These are phyloP conservation scores for Podarcis cretensis DNA, from an alignment of 2,113 vertebrate genomes.

Conservation along the genomic window DNA sequence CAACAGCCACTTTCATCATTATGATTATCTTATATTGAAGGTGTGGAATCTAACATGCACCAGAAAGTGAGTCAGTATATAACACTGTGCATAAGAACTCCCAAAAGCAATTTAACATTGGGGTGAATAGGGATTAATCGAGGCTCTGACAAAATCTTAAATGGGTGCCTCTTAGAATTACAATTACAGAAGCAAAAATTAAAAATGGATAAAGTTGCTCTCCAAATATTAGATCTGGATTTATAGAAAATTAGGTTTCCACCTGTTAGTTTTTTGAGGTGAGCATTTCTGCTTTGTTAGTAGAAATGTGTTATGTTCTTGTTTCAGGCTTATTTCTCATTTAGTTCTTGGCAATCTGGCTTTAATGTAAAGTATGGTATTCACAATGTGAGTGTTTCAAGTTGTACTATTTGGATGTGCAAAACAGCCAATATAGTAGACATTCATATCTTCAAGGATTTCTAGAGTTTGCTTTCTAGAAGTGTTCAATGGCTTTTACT, in stretches of 20 bases:
- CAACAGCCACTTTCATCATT: not conserved
- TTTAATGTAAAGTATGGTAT: not conserved
- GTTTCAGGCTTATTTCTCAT: constrained; percentile 13
- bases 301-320: not conserved
- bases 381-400: not conserved
- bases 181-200: not conserved
- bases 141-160: not conserved
- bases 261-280: not conserved
- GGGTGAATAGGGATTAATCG: constrained; percentile 6
- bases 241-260: constrained; percentile 8
- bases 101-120: constrained; percentile 15
- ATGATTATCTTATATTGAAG: not conserved
- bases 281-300: not conserved
- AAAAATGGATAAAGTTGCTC: constrained; percentile 25
- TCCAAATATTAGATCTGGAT: constrained; percentile 6
- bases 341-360: constrained; percentile 6
- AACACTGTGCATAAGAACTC: not conserved
- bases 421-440: not conserved
- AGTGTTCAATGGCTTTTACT: not conserved
- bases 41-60: not conserved
- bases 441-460: not conserved
- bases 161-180: not conserved
- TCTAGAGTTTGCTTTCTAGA: not conserved
- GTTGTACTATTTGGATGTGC: not conserved
- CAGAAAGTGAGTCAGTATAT: not conserved